Base-by-base conservation (phyloP, 1,140 invertebrate species). In the Charaxes varanes region DNA sequence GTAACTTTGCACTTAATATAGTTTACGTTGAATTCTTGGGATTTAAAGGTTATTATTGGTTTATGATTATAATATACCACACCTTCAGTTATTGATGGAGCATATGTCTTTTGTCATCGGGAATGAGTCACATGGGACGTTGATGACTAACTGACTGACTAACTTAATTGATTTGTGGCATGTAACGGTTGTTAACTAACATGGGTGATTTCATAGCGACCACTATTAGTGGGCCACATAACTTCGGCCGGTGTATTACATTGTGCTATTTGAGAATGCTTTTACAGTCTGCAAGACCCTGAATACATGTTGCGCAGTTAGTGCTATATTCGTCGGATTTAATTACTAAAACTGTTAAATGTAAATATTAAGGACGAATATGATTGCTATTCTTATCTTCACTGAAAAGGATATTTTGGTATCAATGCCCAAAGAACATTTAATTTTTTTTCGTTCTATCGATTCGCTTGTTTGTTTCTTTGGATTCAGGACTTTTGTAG, bases 121-220 rank as follows among this genome's bases (percentile, higher is more conserved):
- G 17, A 14, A 34, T 46, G 43, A 38, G 43, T 46, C 35, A 46
- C 28, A 18, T 10, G 17, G 18, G 14, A 31, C 37, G 23, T 41
- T 33, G 61, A 69, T 70, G 67, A 79, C 74, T 80, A 70, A 74
- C 61, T 74, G 67, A 67, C 67, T 70, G 67, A 79, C 74, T 80
- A 70, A 74, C 59, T 74, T 69, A 67, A 72, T 70, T 69, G 62
- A 79, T 79, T 77, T 69, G 58, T 61, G 41, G 66, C 67, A 67
- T 78, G 70, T 60, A 60, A 69, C 54, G 65, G 59, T 76, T 61
- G 51, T 70, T 76, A 70, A 73, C 53, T 73, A 70, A 68, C 64
- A 62, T 62, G 59, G 61, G 65, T 71, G 60, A 66, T 62, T 73
- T 68, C 63, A 72, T 52, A 48, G 41, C 37, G 43, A 47, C 43